These are phyloP conservation scores for Calliphora vicina DNA, from an alignment of 1,140 invertebrate species.

Conservation along the genomic window DNA sequence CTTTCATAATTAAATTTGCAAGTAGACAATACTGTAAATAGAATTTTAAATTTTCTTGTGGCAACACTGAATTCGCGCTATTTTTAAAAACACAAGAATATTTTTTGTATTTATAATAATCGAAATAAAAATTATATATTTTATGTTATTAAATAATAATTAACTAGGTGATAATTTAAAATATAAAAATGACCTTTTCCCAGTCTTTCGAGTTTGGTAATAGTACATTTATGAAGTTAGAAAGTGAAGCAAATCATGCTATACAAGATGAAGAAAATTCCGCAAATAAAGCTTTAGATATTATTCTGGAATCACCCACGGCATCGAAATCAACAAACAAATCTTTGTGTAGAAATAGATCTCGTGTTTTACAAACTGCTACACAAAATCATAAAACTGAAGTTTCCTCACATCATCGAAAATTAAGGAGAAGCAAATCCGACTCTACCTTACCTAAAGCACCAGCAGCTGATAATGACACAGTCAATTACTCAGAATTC, in stretches of 20 bases:
- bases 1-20: no score
- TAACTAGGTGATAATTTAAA: no score
- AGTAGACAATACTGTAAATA: no score
- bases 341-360: background rate
- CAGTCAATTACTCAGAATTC: constrained; percentile 47
- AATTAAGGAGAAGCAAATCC: constrained; percentile 40
- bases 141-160: no score
- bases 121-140: no score
- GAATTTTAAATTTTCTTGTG: no score
- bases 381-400: background rate
- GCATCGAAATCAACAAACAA: constrained; percentile 31
- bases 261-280: constrained; percentile 12
- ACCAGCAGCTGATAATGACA: background rate
- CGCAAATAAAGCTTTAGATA: constrained; percentile 27
- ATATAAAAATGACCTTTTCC: constrained; percentile 52
- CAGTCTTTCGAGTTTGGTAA: constrained; percentile 57
- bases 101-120: no score
- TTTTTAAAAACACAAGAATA: no score
- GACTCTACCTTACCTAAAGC: constrained; percentile 40
- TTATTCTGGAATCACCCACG: constrained; percentile 45
- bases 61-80: no score
- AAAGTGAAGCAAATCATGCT: constrained; percentile 43
- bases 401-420: background rate
- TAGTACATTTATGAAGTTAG: constrained; percentile 54
- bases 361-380: background rate